Evolutionary conservation across 2,113 vertebrate genomes (phyloP).

Genomic region (Poicephalus meyeri): DNA sequence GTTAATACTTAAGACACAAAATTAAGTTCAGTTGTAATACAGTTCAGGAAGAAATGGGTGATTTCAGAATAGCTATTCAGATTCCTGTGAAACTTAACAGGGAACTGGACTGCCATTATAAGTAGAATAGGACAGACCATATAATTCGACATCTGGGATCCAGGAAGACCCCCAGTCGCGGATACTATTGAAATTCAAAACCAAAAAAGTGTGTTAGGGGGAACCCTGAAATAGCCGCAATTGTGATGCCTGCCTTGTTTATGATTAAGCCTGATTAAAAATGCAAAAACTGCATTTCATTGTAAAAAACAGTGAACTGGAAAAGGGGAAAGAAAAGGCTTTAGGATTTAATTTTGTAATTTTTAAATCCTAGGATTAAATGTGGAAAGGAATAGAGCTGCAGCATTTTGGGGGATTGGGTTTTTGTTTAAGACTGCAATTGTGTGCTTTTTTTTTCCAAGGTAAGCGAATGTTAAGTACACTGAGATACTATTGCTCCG

Average conservation of each 20-base stretch:
- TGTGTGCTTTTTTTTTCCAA: constrained; percentile 47
- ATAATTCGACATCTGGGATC: constrained; percentile 70
- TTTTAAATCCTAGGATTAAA: constrained; percentile 66
- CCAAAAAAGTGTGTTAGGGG: not conserved
- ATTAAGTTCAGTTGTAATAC: constrained; percentile 39
- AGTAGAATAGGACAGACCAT: constrained; percentile 53
- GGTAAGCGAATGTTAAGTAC: constrained; percentile 64
- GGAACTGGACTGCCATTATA: constrained; percentile 29
- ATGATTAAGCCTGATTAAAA: constrained; percentile 71
- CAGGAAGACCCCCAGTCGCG: constrained; percentile 68
- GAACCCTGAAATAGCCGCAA: constrained; percentile 35
- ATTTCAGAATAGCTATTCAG: constrained; percentile 57
- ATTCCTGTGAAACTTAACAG: constrained; percentile 61
- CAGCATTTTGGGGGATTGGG: not conserved
- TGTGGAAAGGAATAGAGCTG: constrained; percentile 4
- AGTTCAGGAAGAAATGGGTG: constrained; percentile 57
- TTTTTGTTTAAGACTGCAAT: constrained; percentile 52
- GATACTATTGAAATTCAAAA: constrained; percentile 74
- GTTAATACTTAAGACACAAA: constrained; percentile 43
- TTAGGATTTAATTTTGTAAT: constrained; percentile 58
- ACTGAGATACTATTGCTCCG: constrained; percentile 58
- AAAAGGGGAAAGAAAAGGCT: constrained; percentile 46
- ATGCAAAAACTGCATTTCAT: constrained; percentile 62
- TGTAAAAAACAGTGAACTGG: constrained; percentile 44
- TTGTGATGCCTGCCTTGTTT: constrained; percentile 61